Evolutionary conservation across 2,888 invertebrate species (phyloP), one percentile per base, ranked within the genome.

Genomic region (Leptopilina drosophilae): DNA sequence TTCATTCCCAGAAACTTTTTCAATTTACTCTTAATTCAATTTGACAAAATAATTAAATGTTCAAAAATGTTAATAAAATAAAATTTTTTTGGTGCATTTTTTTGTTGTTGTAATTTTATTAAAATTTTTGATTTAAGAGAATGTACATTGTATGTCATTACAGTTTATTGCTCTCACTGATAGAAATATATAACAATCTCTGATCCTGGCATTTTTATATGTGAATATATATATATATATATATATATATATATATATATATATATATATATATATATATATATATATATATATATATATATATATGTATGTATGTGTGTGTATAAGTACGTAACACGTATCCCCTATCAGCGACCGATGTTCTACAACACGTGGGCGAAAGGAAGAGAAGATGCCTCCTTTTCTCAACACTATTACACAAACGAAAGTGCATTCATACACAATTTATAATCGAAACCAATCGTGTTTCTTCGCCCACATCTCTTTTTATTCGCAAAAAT

Each of bases 361-460:
- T 73, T 73, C 73, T 56, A 73, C 73, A 73, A 73, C 73, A 73
- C 73, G 73, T 73, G 33, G 73, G 73, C 53, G 73, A 53, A 56
- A 56, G n/a, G 56, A 56, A 73, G 73, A 53, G 73, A 73, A 73
- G 73, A 73, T 73, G 53, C 73, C 56, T 73, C 73, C 33, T 56
- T 69, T 73, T 20, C 26, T 56, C 56, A 73, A 56, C n/a, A 56
- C 73, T 56, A 73, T 73, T 73, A 73, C 73, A 73, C 56, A 56
- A 40, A 56, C 73, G 56, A 73, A 73, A 73, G 73, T 73, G 53
- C 73, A 73, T 56, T 73, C 56, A 73, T 73, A 73, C 73, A 73
- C 33, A 56, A 73, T 73, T 73, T 56, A 53, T 33, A 73, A 73
- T 73, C 56, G 73, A 73, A 73, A 56, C 53, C 56, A 56, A 56